phyloP scores from a whole-genome alignment of 1,140 invertebrate genomes.

The Drosophila biarmipes region DNA sequence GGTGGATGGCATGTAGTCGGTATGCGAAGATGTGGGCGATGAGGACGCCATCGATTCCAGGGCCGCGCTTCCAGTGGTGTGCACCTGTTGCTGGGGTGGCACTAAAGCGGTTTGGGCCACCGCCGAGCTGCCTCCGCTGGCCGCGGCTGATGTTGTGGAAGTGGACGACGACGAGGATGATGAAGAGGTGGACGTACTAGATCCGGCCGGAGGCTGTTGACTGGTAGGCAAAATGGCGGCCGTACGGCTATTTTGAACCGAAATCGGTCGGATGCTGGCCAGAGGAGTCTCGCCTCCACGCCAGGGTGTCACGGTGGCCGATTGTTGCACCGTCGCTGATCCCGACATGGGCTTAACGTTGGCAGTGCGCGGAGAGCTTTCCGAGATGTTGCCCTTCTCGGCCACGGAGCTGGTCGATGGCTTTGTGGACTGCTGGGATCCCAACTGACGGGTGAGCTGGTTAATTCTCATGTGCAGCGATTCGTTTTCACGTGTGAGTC shows the following conservation, averaged over 20 bases:
- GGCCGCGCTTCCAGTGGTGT: slow-evolving; percentile 86
- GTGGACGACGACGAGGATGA: slow-evolving; percentile 57
- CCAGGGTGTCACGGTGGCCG: slow-evolving; percentile 87
- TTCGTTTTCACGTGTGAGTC: slow-evolving; percentile 90
- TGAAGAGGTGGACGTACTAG: slow-evolving; percentile 48
- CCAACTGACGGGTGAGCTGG: slow-evolving; percentile 92
- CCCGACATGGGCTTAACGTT: slow-evolving; percentile 98
- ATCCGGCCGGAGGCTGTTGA: slow-evolving; percentile 66
- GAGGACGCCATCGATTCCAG: slow-evolving; percentile 86
- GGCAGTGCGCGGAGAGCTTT: slow-evolving; percentile 92
- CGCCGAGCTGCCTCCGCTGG: slow-evolving; percentile 62
- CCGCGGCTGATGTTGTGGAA: slow-evolving; percentile 64
- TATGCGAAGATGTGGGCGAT: slow-evolving; percentile 87
- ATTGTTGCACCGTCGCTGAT: slow-evolving; percentile 84
- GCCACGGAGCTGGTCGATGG: slow-evolving; percentile 87
- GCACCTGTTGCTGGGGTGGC: slow-evolving; percentile 87
- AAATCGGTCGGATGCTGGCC: slow-evolving; percentile 96
- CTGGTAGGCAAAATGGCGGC: slow-evolving; percentile 92
- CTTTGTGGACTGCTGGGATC: slow-evolving; percentile 89
- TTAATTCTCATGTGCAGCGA: slow-evolving; percentile 89
- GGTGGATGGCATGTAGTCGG: slow-evolving; percentile 90
- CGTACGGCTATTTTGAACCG: slow-evolving; percentile 88
- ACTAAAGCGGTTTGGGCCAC: slow-evolving; percentile 86
- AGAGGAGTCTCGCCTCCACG: slow-evolving; percentile 91
- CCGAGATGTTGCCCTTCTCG: slow-evolving; percentile 89